Conservation (phyloP, 2,888 invertebrate species). For the Lacanobia oleracea region DNA sequence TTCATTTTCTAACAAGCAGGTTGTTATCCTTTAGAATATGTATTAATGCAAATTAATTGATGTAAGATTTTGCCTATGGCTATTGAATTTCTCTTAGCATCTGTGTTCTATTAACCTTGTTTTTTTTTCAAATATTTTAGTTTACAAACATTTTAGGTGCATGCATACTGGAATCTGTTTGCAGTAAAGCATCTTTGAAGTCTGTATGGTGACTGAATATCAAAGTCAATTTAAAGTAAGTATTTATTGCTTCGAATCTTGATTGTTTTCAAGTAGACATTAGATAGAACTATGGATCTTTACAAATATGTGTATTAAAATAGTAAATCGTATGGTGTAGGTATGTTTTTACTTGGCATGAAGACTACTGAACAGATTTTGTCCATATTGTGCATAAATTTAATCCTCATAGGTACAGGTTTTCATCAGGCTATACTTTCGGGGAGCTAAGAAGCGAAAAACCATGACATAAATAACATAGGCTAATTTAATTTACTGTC, state of each 20-base stretch:
- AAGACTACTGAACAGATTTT: too few relatives aligned
- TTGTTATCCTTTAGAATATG: slow-evolving; percentile 50
- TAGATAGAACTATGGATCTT: not conserved
- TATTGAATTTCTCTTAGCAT: slow-evolving; percentile 53
- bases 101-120: slow-evolving; percentile 40
- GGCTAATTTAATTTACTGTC: too few relatives aligned
- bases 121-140: slow-evolving; percentile 32
- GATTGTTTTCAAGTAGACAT: slow-evolving; percentile 24
- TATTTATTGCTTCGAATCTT: slow-evolving; percentile 1
- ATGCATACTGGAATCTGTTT: slow-evolving; percentile 10
- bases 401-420: too few relatives aligned
- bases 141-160: slow-evolving; percentile 16
- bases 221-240: not conserved
- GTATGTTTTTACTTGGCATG: too few relatives aligned
- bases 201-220: slow-evolving; percentile 1
- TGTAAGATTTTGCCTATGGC: slow-evolving; percentile 41
- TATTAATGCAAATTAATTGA: slow-evolving; percentile 52
- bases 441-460: too few relatives aligned
- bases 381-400: too few relatives aligned
- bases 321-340: too few relatives aligned
- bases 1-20: slow-evolving; percentile 54
- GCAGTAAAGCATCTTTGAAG: not conserved
- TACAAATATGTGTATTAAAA: too few relatives aligned
- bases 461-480: too few relatives aligned
- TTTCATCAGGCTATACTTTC: too few relatives aligned